phyloP scores from a whole-genome alignment of 2,113 vertebrate species.

The Microcebus griseorufus region DNA sequence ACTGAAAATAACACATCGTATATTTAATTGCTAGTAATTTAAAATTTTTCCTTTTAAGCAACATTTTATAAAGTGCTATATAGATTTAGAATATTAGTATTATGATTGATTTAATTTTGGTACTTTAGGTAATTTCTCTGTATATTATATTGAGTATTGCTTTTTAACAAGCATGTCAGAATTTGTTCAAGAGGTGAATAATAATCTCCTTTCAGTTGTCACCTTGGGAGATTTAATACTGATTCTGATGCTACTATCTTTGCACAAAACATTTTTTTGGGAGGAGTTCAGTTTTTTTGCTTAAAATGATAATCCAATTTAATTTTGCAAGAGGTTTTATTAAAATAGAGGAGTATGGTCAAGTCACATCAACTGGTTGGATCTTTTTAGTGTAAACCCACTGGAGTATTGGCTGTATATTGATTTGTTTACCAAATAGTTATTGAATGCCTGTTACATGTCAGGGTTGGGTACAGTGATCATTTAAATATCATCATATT shows the following conservation, averaged over 20 bases:
- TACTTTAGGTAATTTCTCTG: neutral
- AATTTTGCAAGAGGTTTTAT: neutral
- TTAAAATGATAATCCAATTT: neutral
- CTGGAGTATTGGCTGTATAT: neutral
- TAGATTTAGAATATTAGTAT: slow-evolving; percentile 29
- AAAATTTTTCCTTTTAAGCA: neutral
- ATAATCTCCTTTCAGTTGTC: neutral
- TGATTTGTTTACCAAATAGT: neutral
- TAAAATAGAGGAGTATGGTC: neutral
- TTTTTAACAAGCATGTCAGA: neutral
- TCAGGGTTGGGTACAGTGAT: neutral
- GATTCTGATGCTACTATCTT: neutral
- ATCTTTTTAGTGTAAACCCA: neutral
- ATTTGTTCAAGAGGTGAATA: neutral
- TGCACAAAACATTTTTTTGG: neutral
- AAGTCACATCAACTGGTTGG: neutral
- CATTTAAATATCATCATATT: neutral
- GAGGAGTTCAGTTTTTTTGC: neutral
- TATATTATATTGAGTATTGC: neutral
- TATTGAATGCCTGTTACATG: neutral
- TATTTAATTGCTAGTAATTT: slow-evolving; percentile 38
- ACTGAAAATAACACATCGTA: slow-evolving; percentile 4
- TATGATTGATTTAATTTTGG: slow-evolving; percentile 45
- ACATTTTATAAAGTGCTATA: neutral
- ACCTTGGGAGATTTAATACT: neutral